Evolutionary conservation across 1,140 invertebrate genomes (phyloP).

Genomic region (Monochamus saltuarius): DNA sequence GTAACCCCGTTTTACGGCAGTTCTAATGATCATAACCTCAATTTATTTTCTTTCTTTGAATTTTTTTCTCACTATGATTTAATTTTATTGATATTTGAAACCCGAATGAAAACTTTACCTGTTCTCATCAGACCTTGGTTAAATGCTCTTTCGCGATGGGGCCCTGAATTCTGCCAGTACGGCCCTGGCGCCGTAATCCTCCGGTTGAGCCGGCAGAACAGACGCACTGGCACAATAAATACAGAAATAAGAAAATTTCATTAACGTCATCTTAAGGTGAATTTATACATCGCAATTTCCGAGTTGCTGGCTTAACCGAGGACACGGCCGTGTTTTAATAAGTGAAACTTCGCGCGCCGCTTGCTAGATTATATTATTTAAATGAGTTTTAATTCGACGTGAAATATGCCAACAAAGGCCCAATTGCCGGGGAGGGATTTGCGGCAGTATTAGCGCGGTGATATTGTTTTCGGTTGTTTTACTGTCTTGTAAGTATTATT

Average conservation of each 20-base stretch:
- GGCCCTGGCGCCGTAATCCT: slow-evolving; percentile 22
- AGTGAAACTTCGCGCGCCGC: slow-evolving; percentile 34
- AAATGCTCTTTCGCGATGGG: no score
- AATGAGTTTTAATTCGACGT: slow-evolving; percentile 47
- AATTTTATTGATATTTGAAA: no score
- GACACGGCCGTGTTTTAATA: slow-evolving; percentile 49
- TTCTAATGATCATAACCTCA: no score
- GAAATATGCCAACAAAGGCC: slow-evolving; percentile 36
- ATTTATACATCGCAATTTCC: slow-evolving; percentile 58
- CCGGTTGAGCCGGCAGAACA: slow-evolving; percentile 16
- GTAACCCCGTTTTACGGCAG: no score
- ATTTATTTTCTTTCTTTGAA: no score
- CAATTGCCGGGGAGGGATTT: slow-evolving; percentile 40
- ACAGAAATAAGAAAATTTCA: slow-evolving; percentile 56
- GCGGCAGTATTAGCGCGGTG: slow-evolving; percentile 27
- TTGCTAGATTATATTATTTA: slow-evolving; percentile 46
- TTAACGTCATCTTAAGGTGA: slow-evolving; percentile 59
- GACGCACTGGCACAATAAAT: slow-evolving; percentile 47
- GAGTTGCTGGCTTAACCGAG: slow-evolving; percentile 44
- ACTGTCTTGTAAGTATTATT: background rate
- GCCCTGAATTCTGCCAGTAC: background rate
- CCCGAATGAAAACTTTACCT: no score
- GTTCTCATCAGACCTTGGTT: no score
- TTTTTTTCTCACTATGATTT: no score
- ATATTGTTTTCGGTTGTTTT: slow-evolving; percentile 31